phyloP scores from a whole-genome alignment of 2,797 vertebrate genomes.

The Pogoniulus pusillus region DNA sequence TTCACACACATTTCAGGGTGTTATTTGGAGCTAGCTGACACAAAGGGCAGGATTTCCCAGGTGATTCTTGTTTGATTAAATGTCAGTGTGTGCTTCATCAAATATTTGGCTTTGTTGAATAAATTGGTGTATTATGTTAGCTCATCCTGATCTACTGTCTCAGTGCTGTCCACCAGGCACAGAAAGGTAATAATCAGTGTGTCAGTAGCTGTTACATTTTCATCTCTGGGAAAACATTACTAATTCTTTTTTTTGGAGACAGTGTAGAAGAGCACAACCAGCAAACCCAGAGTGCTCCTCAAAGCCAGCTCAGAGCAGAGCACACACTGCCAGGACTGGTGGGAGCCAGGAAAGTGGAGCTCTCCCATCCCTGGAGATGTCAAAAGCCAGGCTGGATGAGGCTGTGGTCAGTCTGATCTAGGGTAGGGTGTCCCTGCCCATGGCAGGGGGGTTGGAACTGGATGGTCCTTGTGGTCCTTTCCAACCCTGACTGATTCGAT shows the following conservation, averaged over 20 bases:
- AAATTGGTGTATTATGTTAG: conserved; percentile 69
- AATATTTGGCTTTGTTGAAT: conserved; percentile 74
- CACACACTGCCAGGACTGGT: no score
- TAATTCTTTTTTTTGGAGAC: conserved; percentile 23
- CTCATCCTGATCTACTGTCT: conserved; percentile 73
- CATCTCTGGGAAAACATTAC: conserved; percentile 64
- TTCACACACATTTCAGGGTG: neutral
- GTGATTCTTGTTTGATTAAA: conserved; percentile 69
- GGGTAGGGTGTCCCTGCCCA: no score
- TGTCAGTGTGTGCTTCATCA: conserved; percentile 70
- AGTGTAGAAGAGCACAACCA: neutral
- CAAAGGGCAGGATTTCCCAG: conserved; percentile 52
- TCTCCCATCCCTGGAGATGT: no score
- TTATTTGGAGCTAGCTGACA: conserved; percentile 27
- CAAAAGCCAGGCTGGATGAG: no score
- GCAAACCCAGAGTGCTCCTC: no score
- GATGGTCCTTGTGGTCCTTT: no score
- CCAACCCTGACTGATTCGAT: no score
- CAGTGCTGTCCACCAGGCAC: conserved; percentile 56
- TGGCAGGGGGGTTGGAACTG: no score
- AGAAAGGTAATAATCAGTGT: conserved; percentile 71
- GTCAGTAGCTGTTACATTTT: conserved; percentile 72
- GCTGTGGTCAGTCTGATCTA: no score
- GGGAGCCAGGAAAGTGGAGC: no score
- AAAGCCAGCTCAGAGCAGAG: no score